A percentile compares a stretch with the other conserved stretches of the same genome.
These are phyloP conservation scores for Pimephales promelas DNA, from an alignment of 2,113 vertebrate species.

Conservation along the genomic window DNA sequence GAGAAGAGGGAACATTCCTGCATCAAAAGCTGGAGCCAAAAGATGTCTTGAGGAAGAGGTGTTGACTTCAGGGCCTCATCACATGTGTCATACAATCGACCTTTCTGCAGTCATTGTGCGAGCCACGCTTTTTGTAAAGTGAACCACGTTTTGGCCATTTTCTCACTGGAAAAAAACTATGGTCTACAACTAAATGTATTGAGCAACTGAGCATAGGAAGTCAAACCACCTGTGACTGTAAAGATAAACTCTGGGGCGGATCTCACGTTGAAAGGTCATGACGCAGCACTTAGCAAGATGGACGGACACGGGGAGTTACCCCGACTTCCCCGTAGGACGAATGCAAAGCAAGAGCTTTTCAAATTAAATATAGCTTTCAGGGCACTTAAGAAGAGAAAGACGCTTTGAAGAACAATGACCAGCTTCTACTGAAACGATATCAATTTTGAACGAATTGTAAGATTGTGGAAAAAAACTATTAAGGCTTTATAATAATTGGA, in stretches of 20 bases:
- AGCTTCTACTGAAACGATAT: conserved; percentile 34
- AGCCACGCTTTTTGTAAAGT: conserved; percentile 36
- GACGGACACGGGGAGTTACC: conserved; percentile 1
- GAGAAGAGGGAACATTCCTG: conserved; percentile 54
- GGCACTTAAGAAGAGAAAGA: conserved; percentile 38
- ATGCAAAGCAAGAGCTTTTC: conserved; percentile 32
- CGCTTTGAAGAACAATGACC: conserved; percentile 46
- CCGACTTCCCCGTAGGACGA: conserved; percentile 27
- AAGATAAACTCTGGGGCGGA: not conserved
- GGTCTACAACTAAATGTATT: conserved; percentile 24
- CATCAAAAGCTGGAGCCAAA: conserved; percentile 56
- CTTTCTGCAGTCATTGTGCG: conserved; percentile 5
- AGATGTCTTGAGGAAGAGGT: conserved; percentile 40
- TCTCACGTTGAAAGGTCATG: conserved; percentile 9
- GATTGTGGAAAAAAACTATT: conserved; percentile 19
- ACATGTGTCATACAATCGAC: conserved; percentile 35
- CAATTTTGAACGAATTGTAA: conserved; percentile 42
- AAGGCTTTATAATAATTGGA: conserved; percentile 33
- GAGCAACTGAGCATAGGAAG: not conserved
- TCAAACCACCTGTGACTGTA: conserved; percentile 22
- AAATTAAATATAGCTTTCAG: conserved; percentile 35
- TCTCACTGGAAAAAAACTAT: conserved; percentile 1
- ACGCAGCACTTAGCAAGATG: conserved; percentile 28
- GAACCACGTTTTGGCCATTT: conserved; percentile 29
- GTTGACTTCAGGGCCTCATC: conserved; percentile 50